phyloP scores from a whole-genome alignment of 2,113 vertebrate species.

The Gnathonemus longibarbis region DNA sequence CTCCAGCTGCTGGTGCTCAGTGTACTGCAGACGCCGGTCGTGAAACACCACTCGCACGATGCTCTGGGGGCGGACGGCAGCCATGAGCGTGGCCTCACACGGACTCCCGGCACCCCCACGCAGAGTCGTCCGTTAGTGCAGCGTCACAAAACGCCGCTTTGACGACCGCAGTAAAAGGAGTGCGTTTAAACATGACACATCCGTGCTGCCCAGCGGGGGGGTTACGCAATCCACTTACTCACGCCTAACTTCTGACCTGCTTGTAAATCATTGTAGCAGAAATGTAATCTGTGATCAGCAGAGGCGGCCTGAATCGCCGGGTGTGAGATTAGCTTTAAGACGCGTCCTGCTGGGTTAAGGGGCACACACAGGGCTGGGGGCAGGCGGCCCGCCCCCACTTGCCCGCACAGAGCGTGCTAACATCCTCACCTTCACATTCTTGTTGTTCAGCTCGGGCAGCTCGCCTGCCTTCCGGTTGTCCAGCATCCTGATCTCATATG shows the following conservation, averaged over 20 bases:
- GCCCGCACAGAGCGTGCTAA: not conserved
- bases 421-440: conserved; percentile 80
- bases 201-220: not conserved
- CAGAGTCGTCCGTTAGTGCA: not conserved
- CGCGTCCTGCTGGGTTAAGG: not conserved
- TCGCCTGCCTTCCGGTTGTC: conserved; percentile 85
- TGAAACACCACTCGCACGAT: conserved; percentile 47
- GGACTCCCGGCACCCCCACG: not conserved
- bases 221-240: not conserved
- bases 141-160: not conserved
- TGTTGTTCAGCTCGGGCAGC: conserved; percentile 79
- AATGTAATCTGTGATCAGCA: not conserved
- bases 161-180: not conserved
- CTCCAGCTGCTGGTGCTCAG: conserved; percentile 94
- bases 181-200: not conserved
- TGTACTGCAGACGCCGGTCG: conserved; percentile 89
- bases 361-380: not conserved
- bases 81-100: not conserved
- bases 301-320: not conserved
- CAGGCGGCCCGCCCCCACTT: not conserved
- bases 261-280: not conserved
- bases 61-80: conserved; percentile 59
- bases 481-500: conserved; percentile 88
- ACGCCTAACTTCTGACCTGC: not conserved
- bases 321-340: not conserved